Evolutionary conservation across 2,888 invertebrate genomes (phyloP).

Genomic region (Piscicola geometra): DNA sequence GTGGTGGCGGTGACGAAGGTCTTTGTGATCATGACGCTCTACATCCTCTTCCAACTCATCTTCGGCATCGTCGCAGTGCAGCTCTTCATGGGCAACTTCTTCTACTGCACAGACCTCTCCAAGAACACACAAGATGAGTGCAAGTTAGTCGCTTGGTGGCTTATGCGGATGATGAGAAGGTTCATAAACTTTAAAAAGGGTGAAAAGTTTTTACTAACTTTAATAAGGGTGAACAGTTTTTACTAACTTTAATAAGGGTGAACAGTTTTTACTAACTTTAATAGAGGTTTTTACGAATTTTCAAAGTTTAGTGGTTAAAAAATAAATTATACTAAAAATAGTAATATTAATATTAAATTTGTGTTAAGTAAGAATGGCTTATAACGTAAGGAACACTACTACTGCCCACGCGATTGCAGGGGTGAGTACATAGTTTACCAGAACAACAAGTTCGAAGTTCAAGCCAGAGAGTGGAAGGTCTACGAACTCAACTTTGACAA

Average conservation of each 20-base stretch:
- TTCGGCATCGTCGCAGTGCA: constrained; percentile 99
- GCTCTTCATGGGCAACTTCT: constrained; percentile 99
- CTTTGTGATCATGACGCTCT: constrained; percentile 99
- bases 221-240: too few species aligned
- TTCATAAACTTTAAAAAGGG: too few species aligned
- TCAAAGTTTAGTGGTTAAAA: too few species aligned
- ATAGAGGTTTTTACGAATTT: too few species aligned
- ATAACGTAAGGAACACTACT: too few species aligned
- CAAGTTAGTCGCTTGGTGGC: constrained; percentile 70
- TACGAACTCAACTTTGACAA: constrained; percentile 98
- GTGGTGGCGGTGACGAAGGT: constrained; percentile 99
- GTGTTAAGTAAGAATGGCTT: too few species aligned
- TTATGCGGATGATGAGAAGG: too few species aligned
- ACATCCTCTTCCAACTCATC: constrained; percentile 95
- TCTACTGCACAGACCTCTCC: constrained; percentile 95
- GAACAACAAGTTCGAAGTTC: constrained; percentile 71
- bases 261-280: too few species aligned
- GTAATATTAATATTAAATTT: too few species aligned
- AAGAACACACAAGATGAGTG: constrained; percentile 89
- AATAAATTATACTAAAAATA: too few species aligned
- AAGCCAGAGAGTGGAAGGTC: constrained; percentile 78
- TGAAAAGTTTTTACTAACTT: too few species aligned
- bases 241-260: too few species aligned
- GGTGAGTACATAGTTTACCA: constrained; percentile 91
- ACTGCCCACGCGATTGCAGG: constrained; percentile 59